Conservation (phyloP, 2,888 invertebrate species). For the Perizoma flavofasciatum region DNA sequence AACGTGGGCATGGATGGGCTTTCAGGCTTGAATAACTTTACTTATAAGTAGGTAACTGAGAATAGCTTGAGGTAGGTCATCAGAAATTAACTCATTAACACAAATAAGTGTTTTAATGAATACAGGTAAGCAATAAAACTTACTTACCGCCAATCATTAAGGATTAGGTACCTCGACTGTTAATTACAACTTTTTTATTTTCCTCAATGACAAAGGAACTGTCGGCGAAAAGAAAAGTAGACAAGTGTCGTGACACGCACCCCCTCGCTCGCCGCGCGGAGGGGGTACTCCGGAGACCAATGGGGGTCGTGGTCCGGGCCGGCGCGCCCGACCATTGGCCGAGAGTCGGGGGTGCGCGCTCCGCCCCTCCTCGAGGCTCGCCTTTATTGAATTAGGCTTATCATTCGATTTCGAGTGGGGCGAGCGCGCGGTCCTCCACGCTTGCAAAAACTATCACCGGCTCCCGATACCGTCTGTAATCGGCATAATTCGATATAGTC, state of each 20-base stretch:
- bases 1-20: too few relatives aligned
- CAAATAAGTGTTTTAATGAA: slow-evolving; percentile 23
- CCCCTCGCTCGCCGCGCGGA: slow-evolving; percentile 61
- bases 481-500: slow-evolving; percentile 80
- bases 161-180: slow-evolving; percentile 80
- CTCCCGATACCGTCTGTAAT: slow-evolving; percentile 80
- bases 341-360: slow-evolving; percentile 70
- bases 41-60: neutral
- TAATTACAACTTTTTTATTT: slow-evolving; percentile 84
- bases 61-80: slow-evolving; percentile 27
- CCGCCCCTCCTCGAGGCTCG: slow-evolving; percentile 81
- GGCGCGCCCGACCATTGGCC: slow-evolving; percentile 66
- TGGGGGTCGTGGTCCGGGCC: slow-evolving; percentile 55
- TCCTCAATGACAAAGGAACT: slow-evolving; percentile 84
- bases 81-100: slow-evolving; percentile 1
- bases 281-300: slow-evolving; percentile 58
- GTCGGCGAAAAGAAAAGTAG: slow-evolving; percentile 84
- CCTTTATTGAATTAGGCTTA: slow-evolving; percentile 92
- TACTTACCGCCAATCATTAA: slow-evolving; percentile 73
- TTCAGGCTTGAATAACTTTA: too few relatives aligned
- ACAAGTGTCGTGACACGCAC: slow-evolving; percentile 83
- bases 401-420: slow-evolving; percentile 86
- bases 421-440: slow-evolving; percentile 79
- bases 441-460: slow-evolving; percentile 71
- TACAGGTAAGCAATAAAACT: slow-evolving; percentile 53